These are phyloP conservation scores for Bolinopsis microptera DNA, from an alignment of 37 sponge, comb jelly and placozoan genomes.

Conservation along the genomic window DNA sequence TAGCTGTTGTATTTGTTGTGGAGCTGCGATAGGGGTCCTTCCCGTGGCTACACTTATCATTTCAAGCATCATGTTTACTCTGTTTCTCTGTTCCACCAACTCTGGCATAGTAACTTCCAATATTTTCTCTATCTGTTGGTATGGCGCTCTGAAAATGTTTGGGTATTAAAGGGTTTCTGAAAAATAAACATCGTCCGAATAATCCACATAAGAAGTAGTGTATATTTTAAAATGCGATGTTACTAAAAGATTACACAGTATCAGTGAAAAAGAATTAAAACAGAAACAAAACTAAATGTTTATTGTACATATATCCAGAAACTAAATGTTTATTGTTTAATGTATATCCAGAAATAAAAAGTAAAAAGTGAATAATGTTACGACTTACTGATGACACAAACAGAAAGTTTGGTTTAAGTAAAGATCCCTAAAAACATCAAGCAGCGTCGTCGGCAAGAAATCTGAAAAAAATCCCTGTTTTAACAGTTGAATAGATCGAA, in stretches of 20 bases:
- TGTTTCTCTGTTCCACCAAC: not conserved
- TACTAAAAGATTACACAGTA: too few species aligned
- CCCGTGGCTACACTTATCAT: not conserved
- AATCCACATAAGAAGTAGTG: too few species aligned
- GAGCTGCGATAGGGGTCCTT: not conserved
- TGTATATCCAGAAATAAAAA: too few species aligned
- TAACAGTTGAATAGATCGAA: too few species aligned
- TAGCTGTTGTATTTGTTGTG: not conserved
- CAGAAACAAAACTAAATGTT: not conserved
- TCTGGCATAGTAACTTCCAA: not conserved
- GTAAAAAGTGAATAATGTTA: too few species aligned
- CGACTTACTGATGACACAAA: conserved; percentile 32
- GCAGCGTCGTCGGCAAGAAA: not conserved
- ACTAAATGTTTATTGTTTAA: too few species aligned
- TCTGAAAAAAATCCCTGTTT: conserved; percentile 35
- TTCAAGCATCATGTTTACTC: conserved; percentile 24
- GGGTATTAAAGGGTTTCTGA: too few species aligned
- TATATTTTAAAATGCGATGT: too few species aligned
- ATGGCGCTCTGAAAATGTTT: not conserved
- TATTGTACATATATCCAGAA: too few species aligned
- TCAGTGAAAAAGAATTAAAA: too few species aligned
- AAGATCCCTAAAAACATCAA: conserved; percentile 42
- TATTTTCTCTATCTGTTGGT: conserved; percentile 9
- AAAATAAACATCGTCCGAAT: too few species aligned
- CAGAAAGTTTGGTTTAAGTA: conserved; percentile 12